Evolutionary conservation across 2,888 invertebrate genomes (phyloP).

Genomic region (Sesia bembeciformis): DNA sequence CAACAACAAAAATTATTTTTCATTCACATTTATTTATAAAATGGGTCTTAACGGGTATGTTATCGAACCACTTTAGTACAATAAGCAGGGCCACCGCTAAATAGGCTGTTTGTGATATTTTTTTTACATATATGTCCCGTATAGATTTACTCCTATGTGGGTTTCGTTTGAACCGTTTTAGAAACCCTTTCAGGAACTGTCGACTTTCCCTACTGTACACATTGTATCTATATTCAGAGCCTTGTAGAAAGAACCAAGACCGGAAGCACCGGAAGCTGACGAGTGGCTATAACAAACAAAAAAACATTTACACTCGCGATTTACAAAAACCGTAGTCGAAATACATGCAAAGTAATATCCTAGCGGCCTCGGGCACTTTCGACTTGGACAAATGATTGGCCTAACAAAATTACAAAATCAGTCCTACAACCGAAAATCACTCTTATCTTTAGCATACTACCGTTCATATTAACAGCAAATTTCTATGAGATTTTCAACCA

Average conservation of each 20-base stretch:
- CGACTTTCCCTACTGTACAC: constrained; percentile 1
- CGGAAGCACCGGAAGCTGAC: neutral
- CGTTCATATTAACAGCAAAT: neutral
- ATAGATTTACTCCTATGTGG: no score
- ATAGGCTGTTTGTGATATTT: no score
- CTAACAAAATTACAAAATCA: constrained; percentile 14
- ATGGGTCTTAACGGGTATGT: no score
- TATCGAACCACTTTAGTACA: no score
- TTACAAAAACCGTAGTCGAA: constrained; percentile 22
- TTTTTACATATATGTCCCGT: no score
- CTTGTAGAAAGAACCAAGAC: neutral
- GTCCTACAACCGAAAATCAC: neutral
- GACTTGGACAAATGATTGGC: constrained; percentile 19
- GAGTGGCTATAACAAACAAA: neutral
- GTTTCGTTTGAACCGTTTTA: no score
- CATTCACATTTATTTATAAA: no score
- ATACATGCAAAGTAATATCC: constrained; percentile 47
- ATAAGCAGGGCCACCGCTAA: no score
- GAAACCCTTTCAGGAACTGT: no score
- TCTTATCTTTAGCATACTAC: neutral
- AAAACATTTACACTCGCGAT: neutral
- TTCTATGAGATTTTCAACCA: neutral
- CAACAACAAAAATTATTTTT: no score
- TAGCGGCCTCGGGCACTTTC: constrained; percentile 38
- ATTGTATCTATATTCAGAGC: neutral